Percentiles rank a stretch among this genome's conserved stretches.
Conservation (phyloP, 2,797 vertebrate genomes). For the Hoplostethus atlanticus region DNA sequence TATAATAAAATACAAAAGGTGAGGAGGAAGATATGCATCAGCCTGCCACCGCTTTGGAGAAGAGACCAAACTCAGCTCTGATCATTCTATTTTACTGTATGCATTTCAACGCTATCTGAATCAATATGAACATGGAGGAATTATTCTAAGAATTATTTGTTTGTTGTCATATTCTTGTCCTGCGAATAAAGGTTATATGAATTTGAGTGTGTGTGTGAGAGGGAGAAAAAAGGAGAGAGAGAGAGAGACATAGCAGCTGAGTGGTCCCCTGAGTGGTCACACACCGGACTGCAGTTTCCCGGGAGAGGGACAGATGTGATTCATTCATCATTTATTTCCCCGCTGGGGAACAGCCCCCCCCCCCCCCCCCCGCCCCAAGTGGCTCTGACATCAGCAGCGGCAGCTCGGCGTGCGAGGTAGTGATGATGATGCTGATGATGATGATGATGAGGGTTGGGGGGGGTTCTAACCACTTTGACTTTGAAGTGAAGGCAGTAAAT, state of each 20-base stretch:
- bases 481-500: background rate
- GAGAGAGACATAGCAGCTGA: background rate
- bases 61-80: too few relatives aligned
- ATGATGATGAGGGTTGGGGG: background rate
- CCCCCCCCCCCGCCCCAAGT: slow-evolving; percentile 4
- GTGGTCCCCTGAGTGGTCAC: slow-evolving; percentile 25
- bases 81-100: too few relatives aligned
- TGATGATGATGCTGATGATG: slow-evolving; percentile 21
- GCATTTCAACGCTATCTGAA: too few relatives aligned
- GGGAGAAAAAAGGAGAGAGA: slow-evolving; percentile 15
- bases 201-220: too few relatives aligned
- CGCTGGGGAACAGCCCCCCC: slow-evolving; percentile 38
- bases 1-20: too few relatives aligned
- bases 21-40: too few relatives aligned
- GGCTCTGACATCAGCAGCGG: slow-evolving; percentile 52
- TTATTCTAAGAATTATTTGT: too few relatives aligned
- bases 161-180: too few relatives aligned
- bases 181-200: too few relatives aligned
- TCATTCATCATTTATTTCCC: slow-evolving; percentile 80
- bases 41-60: too few relatives aligned
- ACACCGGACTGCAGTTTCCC: slow-evolving; percentile 27
- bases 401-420: background rate
- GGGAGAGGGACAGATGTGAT: slow-evolving; percentile 71
- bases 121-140: too few relatives aligned
- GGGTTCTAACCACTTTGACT: background rate